Base-by-base conservation (phyloP, 2,113 vertebrate species). In the Actenoides hombroni region DNA sequence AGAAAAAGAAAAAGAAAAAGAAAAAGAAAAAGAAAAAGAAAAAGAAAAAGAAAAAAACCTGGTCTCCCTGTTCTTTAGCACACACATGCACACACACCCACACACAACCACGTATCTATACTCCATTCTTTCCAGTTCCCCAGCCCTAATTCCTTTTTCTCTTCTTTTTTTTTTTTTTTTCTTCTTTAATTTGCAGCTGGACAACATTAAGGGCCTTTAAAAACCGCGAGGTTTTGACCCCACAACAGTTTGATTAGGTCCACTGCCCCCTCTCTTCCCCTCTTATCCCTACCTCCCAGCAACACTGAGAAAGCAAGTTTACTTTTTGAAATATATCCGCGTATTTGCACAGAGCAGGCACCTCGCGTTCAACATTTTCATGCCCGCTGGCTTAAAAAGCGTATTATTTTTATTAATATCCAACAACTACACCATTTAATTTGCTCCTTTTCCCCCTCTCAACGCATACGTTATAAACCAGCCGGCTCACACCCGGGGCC, bases 191-290 rank as follows among this genome's bases (percentile, higher is more conserved):
- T 97, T 96, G 98, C 98, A 99, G 98, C 98, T 99, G 98, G 98
- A 97, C 96, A 98, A 98, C 98, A 99, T 98, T 98, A 99, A 98
- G 98, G 98, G 97, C 97, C 98, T 97, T 97, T 95, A 98, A 97
- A 97, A 98, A 96, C 86, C 97, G 97, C 89, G 95, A 97, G 98
- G 88, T 88, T 95, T 86, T 98, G 97, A 97, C 97, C 98, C 97
- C 95, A 94, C 71, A 86, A 68, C 86, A 95, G 89, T 97, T 96
- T 96, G 97, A 98, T 97, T 89, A 96, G 95, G 92, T 96, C 95
- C 95, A 19, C 49, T 93, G 96, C 94, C 95, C 83, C 71, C 93
- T 92, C 95, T 88, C 85, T 75, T 77, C 60, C 67, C 49, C 42
- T 64, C 75, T 83, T 78, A 67, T 73, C 74, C 76, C 56, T 40